These are phyloP conservation scores for Cerastis leucographa DNA, from an alignment of 2,888 invertebrate species.

Conservation along the genomic window DNA sequence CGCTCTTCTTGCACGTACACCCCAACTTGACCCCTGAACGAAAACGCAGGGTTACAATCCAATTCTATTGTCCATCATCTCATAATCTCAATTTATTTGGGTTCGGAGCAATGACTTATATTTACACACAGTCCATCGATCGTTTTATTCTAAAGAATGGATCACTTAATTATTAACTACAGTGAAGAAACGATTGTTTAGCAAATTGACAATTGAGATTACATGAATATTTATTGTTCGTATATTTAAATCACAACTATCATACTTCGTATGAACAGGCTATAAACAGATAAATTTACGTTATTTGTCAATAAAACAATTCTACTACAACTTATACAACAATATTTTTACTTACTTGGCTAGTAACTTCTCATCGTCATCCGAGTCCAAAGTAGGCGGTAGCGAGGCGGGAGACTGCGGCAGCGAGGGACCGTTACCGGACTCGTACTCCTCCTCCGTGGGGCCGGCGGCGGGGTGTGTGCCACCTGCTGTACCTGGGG, in stretches of 20 bases:
- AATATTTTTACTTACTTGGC: constrained; percentile 82
- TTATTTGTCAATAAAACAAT: neutral
- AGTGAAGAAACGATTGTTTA: neutral
- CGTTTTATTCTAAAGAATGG: neutral
- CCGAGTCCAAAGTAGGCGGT: constrained; percentile 95
- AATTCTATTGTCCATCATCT: neutral
- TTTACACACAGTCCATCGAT: neutral
- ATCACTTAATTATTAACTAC: neutral
- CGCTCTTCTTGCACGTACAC: constrained; percentile 85
- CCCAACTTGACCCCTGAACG: constrained; percentile 87
- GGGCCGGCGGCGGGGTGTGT: constrained; percentile 79
- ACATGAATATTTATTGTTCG: neutral
- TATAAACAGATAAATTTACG: neutral
- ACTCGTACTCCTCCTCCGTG: constrained; percentile 98
- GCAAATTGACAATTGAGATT: neutral
- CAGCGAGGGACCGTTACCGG: constrained; percentile 98
- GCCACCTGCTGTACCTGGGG: constrained; percentile 36
- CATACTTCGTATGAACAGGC: neutral
- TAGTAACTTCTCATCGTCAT: constrained; percentile 94
- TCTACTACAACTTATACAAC: neutral
- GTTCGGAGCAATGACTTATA: neutral
- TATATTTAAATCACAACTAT: neutral
- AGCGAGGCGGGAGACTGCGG: constrained; percentile 98
- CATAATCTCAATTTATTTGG: neutral
- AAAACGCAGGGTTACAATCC: neutral